A percentile compares a stretch with the other conserved stretches of the same genome.
Conservation (phyloP, 2,113 vertebrate genomes). For the Sorex araneus region DNA sequence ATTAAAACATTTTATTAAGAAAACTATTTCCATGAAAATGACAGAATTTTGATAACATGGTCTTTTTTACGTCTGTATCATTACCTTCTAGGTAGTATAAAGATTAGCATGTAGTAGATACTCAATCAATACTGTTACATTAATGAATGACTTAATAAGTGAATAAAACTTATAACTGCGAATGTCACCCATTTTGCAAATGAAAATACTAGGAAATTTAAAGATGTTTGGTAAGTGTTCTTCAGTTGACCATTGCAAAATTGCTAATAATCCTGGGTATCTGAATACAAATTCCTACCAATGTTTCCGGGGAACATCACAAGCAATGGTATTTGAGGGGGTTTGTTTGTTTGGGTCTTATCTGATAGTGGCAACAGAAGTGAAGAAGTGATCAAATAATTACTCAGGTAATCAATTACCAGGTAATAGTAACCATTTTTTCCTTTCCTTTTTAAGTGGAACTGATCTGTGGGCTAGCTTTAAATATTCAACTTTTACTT, state of each 20-base stretch:
- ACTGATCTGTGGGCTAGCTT: background rate
- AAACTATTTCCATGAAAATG: background rate
- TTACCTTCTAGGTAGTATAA: background rate
- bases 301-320: background rate
- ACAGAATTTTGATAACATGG: background rate
- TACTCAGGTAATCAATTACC: background rate
- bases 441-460: background rate
- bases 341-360: background rate
- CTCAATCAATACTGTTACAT: background rate
- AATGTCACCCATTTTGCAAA: background rate
- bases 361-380: background rate
- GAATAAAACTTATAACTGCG: background rate
- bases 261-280: background rate
- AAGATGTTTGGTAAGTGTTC: background rate
- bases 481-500: background rate
- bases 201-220: background rate
- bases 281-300: background rate
- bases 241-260: background rate
- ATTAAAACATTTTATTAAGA: background rate
- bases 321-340: background rate
- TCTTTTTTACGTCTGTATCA: background rate
- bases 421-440: background rate
- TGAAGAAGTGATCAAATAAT: too few species aligned
- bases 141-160: conserved; percentile 14
- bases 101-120: background rate